Percentiles rank a stretch among this genome's conserved stretches.
These are phyloP conservation scores for Hemicentrotus pulcherrimus DNA, from an alignment of 35 echinoderm and acorn worm species.

Conservation along the genomic window DNA sequence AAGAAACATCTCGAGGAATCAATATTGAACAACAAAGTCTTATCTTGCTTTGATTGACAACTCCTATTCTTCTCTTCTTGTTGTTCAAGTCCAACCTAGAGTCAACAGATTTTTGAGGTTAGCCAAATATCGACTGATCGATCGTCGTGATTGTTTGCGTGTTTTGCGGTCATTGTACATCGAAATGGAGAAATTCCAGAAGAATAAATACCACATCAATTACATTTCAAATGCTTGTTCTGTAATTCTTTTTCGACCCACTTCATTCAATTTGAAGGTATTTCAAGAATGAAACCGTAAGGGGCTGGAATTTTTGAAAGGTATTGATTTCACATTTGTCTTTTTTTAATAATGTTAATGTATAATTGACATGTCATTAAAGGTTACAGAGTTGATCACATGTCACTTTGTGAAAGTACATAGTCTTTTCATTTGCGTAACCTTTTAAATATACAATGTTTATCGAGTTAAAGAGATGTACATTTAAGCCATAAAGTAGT, in stretches of 20 bases:
- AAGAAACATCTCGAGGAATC: neutral
- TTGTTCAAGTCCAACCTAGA: neutral
- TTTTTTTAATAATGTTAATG: neutral
- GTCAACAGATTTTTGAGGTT: slow-evolving; percentile 9
- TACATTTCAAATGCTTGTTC: neutral
- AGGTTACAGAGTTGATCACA: neutral
- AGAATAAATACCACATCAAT: neutral
- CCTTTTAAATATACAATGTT: too few species aligned
- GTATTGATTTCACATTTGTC: neutral
- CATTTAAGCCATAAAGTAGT: too few species aligned
- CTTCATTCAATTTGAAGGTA: neutral
- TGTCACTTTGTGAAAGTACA: too few species aligned
- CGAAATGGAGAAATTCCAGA: neutral
- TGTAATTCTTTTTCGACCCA: neutral
- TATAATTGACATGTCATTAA: neutral
- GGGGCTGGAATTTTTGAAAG: neutral
- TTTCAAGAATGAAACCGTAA: neutral
- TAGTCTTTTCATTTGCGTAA: too few species aligned
- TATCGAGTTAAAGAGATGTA: too few species aligned
- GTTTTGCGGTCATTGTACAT: neutral
- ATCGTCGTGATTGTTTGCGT: neutral
- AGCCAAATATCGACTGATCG: neutral
- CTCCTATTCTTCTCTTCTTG: neutral
- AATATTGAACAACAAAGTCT: neutral
- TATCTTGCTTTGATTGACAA: neutral